Evolutionary conservation across 2,113 vertebrate species (phyloP), one percentile per base, ranked within the genome.

Genomic region (Mirza zaza): DNA sequence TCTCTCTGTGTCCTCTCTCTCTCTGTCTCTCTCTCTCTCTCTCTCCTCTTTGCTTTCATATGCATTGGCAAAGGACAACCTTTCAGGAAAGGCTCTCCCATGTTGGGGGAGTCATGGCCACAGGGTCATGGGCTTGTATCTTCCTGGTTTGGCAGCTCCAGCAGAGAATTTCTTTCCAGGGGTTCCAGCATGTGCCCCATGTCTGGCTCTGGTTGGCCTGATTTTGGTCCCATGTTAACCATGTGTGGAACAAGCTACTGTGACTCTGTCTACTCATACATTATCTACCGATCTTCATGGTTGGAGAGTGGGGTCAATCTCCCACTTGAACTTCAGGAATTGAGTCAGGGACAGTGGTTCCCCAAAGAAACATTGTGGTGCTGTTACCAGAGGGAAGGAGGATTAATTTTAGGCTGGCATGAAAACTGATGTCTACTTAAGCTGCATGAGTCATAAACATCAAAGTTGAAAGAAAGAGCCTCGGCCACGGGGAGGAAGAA

Each of bases 1-100:
- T 55, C 14, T 52, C 50, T 52, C 50, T 17, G n/a, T 45, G 7
- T 8, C 42, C 0, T 50, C 50, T 14, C 50, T 32, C 12, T 13
- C 4, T 20, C 6, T 15, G 1, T 6, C 39, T 73, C 10, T 39
- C 23, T 81, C 9, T 0, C 45, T 45, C 45, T 8, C 0, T 63
- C 6, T 71, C 42, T 42, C 67, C 5, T 3, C 13, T 12, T 21
- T 55, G 34, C 65, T 57, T 34, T 67, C 42, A 87, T 85, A n/a
- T 85, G 61, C 14, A 3, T 13, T 48, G 39, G 8, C 42, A 77
- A 63, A 90, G n/a, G 18, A 73, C 21, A 89, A 5, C 1, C 34
- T 65, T 42, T 85, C 13, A 23, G 68, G 48, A 48, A 52, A 82
- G 27, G 20, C 32, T 48, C 1, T 75, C 17, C 21, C 6, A 1